Conservation (phyloP, 2,888 invertebrate genomes). For the Andrena praecox region DNA sequence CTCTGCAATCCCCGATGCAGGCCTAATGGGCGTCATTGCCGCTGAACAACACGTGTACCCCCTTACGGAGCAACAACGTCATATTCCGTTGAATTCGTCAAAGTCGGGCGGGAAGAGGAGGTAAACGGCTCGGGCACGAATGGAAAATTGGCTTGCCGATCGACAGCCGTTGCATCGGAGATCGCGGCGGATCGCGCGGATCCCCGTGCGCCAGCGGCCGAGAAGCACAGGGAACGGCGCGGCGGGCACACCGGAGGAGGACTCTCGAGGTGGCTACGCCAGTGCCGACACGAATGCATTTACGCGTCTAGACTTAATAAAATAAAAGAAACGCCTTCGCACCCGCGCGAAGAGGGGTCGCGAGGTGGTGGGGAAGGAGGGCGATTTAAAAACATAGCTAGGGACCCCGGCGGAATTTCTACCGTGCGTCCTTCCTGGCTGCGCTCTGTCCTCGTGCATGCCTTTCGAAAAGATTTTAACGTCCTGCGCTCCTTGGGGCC, state of each 20-base stretch:
- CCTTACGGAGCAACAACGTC: conserved; percentile 2
- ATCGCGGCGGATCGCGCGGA: conserved; percentile 8
- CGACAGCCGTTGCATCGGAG: conserved; percentile 3
- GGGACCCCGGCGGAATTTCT: conserved; percentile 77
- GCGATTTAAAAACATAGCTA: conserved; percentile 78
- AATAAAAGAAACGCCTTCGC: conserved; percentile 82
- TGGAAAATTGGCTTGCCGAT: conserved; percentile 15
- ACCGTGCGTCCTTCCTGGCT: conserved; percentile 70
- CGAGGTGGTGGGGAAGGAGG: conserved; percentile 56
- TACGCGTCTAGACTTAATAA: conserved; percentile 84
- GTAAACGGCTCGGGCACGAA: neutral
- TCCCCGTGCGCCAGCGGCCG: conserved; percentile 2
- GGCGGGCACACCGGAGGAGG: conserved; percentile 64
- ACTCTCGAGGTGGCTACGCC: conserved; percentile 76
- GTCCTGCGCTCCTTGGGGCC: neutral
- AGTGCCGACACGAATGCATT: conserved; percentile 83
- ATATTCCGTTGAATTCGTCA: neutral
- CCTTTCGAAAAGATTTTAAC: conserved; percentile 24
- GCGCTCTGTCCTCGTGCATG: conserved; percentile 22
- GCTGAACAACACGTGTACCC: conserved; percentile 15
- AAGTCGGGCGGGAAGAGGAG: neutral
- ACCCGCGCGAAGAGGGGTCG: conserved; percentile 70
- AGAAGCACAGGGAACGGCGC: conserved; percentile 53
- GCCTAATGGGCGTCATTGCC: conserved; percentile 11
- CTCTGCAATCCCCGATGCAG: neutral